Conservation (phyloP, 2,888 invertebrate species). For the Chelonus formosanus region DNA sequence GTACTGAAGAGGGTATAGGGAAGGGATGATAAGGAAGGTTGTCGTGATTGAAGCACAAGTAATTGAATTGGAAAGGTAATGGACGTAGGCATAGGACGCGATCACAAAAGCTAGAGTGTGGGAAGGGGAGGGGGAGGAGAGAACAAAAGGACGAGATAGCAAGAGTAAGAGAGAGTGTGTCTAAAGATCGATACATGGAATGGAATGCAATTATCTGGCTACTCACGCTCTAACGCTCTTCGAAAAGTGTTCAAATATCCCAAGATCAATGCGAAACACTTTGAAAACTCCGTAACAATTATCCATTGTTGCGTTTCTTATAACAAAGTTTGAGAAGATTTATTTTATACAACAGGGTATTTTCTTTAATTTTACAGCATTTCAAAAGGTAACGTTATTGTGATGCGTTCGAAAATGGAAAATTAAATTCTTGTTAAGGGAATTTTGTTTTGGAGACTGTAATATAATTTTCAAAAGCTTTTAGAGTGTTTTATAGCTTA, state of each 20-base stretch:
- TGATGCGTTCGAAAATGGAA: too few species aligned
- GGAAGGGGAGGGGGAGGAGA: constrained; percentile 20
- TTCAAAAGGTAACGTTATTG: too few species aligned
- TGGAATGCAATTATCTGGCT: constrained; percentile 45
- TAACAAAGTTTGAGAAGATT: too few species aligned
- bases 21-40: constrained; percentile 15
- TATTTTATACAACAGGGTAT: too few species aligned
- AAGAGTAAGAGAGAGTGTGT: constrained; percentile 28
- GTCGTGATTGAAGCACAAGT: constrained; percentile 43
- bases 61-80: constrained; percentile 46
- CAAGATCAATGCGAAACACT: constrained; percentile 1
- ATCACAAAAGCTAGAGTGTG: constrained; percentile 33
- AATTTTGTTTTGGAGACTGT: too few species aligned
- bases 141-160: constrained; percentile 24
- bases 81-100: constrained; percentile 42
- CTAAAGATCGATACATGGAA: constrained; percentile 44
- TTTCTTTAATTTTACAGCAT: too few species aligned
- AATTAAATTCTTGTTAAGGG: too few species aligned
- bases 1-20: not conserved
- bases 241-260: constrained; percentile 3
- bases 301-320: too few species aligned
- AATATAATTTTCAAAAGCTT: too few species aligned
- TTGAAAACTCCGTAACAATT: not conserved
- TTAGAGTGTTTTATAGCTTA: too few species aligned
- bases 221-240: constrained; percentile 30